phyloP scores from a whole-genome alignment of 1,140 invertebrate genomes.

The Nymphalis io region DNA sequence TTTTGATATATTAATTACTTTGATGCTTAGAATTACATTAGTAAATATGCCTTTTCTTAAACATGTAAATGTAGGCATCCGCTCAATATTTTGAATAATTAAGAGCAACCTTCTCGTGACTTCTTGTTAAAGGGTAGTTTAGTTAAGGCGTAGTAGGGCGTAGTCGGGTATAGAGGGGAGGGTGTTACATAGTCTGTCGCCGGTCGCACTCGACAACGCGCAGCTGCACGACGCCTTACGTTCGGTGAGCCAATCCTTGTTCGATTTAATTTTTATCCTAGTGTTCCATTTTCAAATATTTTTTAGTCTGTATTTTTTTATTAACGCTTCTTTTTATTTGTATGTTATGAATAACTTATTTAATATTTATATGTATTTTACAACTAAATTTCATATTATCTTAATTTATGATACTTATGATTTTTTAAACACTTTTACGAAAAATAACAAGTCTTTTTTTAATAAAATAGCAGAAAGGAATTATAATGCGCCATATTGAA shows the following conservation, averaged over 20 bases:
- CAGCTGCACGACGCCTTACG: conserved; percentile 56
- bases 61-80: not conserved
- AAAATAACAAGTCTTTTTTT: no score
- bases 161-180: conserved; percentile 43
- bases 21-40: no score
- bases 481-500: not conserved
- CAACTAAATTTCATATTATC: no score
- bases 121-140: conserved; percentile 47
- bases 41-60: no score
- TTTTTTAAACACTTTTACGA: no score
- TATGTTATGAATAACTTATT: no score
- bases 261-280: conserved; percentile 36
- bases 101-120: conserved; percentile 15
- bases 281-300: not conserved
- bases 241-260: conserved; percentile 48
- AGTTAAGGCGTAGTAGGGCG: conserved; percentile 51
- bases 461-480: no score
- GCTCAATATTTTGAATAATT: conserved; percentile 17
- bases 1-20: no score
- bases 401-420: no score
- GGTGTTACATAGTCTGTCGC: conserved; percentile 41
- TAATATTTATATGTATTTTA: no score
- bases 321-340: no score
- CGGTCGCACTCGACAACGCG: conserved; percentile 56
- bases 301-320: not conserved